Percentiles rank a stretch among this genome's conserved stretches.
Evolutionary conservation across 2,113 vertebrate species (phyloP).

Genomic region (Mus musculus): DNA sequence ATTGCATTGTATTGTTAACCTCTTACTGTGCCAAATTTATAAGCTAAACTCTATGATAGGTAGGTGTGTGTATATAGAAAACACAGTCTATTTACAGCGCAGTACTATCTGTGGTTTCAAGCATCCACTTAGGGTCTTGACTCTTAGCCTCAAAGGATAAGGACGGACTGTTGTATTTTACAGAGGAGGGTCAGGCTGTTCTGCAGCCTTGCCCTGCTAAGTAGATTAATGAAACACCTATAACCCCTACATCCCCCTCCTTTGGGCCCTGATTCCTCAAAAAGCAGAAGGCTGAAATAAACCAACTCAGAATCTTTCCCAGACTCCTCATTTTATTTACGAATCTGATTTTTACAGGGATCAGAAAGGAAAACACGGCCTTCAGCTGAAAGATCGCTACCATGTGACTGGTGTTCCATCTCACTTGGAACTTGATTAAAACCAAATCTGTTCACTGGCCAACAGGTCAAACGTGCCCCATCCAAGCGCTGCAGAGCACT

Average conservation of each 20-base stretch:
- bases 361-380: slow-evolving; percentile 14
- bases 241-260: background rate
- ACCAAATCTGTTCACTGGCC: slow-evolving; percentile 60
- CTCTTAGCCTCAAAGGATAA: background rate
- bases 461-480: slow-evolving; percentile 36
- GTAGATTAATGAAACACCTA: background rate
- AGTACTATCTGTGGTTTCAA: background rate
- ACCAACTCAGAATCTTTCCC: slow-evolving; percentile 46
- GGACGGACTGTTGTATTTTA: background rate
- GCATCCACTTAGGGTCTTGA: background rate
- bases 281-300: slow-evolving; percentile 53
- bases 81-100: background rate
- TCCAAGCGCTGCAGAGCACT: background rate
- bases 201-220: background rate
- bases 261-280: slow-evolving; percentile 45
- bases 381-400: slow-evolving; percentile 55
- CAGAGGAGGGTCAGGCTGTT: background rate
- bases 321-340: slow-evolving; percentile 68
- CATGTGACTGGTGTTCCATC: slow-evolving; percentile 31
- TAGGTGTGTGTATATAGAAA: background rate
- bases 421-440: slow-evolving; percentile 65
- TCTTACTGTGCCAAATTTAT: background rate
- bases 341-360: slow-evolving; percentile 61
- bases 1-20: background rate
- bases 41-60: background rate